Evolutionary conservation across 2,113 vertebrate species (phyloP).

Genomic region (Hyla sarda): DNA sequence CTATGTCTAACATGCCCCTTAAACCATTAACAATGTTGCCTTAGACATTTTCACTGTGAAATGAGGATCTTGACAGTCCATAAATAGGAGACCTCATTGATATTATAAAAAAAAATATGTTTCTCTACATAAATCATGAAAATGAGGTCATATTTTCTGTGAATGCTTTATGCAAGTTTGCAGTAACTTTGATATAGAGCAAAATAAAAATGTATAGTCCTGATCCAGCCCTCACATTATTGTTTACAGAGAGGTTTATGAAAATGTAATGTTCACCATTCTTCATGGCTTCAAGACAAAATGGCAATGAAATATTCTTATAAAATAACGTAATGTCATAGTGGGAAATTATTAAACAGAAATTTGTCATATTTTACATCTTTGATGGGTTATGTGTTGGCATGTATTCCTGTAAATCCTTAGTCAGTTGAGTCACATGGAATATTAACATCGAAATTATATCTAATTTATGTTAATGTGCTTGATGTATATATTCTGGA

Average conservation of each 20-base stretch:
- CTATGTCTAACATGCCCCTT: too few relatives aligned
- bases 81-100: background rate
- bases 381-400: background rate
- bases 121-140: background rate
- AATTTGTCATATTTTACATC: constrained; percentile 29
- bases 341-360: constrained; percentile 32
- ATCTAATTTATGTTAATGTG: background rate
- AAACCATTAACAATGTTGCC: too few relatives aligned
- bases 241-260: constrained; percentile 15
- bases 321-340: constrained; percentile 40
- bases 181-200: constrained; percentile 28
- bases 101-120: background rate
- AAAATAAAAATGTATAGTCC: constrained; percentile 3
- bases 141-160: background rate
- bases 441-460: constrained; percentile 8
- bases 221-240: background rate
- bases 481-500: background rate
- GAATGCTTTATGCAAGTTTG: background rate
- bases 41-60: background rate
- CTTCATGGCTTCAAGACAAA: constrained; percentile 28
- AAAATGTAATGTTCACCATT: constrained; percentile 35
- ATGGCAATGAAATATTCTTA: constrained; percentile 37
- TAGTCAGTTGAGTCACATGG: constrained; percentile 19
- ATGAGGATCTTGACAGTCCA: background rate
- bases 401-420: constrained; percentile 25